phyloP scores from a whole-genome alignment of 2,888 invertebrate species.

The Synergus gifuensis region DNA sequence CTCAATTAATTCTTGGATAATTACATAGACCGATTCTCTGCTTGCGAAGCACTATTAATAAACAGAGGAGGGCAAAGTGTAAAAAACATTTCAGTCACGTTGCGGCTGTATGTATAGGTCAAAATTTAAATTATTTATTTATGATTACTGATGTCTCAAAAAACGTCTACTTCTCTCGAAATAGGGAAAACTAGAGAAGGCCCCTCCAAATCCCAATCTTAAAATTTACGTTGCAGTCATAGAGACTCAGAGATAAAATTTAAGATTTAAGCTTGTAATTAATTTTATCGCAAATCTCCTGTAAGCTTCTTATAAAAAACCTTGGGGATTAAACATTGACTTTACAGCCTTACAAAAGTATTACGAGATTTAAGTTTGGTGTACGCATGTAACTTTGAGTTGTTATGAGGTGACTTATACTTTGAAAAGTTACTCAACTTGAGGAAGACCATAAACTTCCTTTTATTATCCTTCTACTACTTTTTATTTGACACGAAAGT shows the following conservation, averaged over 20 bases:
- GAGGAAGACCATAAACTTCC: background rate
- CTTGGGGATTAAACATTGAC: slow-evolving; percentile 12
- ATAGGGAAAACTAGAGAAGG: too few relatives aligned
- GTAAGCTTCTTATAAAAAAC: slow-evolving; percentile 6
- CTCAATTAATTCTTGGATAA: slow-evolving; percentile 17
- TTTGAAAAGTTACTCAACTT: slow-evolving; percentile 22
- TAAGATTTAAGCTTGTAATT: slow-evolving; percentile 4
- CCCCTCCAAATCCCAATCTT: background rate
- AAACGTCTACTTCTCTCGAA: too few relatives aligned
- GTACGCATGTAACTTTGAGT: slow-evolving; percentile 24
- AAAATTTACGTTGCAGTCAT: background rate
- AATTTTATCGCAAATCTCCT: background rate
- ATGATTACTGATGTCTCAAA: too few relatives aligned
- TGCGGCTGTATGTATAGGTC: too few relatives aligned
- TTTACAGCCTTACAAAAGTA: slow-evolving; percentile 34
- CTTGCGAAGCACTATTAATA: slow-evolving; percentile 24
- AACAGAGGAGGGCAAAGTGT: background rate
- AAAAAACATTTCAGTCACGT: background rate
- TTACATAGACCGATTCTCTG: slow-evolving; percentile 8
- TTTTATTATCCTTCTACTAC: background rate
- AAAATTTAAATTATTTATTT: background rate
- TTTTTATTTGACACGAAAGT: background rate
- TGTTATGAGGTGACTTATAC: slow-evolving; percentile 18
- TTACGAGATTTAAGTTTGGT: slow-evolving; percentile 23
- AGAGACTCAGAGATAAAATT: background rate